These are phyloP conservation scores for Vulpes ferrilata DNA, from an alignment of 2,113 vertebrate species.

Conservation along the genomic window DNA sequence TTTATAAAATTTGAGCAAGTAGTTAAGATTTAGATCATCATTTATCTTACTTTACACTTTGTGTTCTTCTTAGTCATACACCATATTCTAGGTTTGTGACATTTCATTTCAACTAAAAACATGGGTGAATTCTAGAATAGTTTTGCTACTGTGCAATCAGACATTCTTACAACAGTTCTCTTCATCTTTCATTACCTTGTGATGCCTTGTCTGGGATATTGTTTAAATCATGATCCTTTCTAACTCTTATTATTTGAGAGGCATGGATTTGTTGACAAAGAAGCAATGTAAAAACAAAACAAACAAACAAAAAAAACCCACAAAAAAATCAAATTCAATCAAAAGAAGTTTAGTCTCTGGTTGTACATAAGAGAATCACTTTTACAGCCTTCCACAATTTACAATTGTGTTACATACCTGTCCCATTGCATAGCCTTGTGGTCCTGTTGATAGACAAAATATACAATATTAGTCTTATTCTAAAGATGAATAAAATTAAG, in stretches of 20 bases:
- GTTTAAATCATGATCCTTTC: not conserved
- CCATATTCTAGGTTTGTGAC: not conserved
- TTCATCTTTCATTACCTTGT: not conserved
- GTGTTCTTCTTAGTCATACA: not conserved
- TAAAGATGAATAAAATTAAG: not conserved
- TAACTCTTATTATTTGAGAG: not conserved
- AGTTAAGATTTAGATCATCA: not conserved
- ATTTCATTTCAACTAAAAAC: slow-evolving; percentile 23
- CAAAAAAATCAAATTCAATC: not conserved
- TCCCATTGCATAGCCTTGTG: not conserved
- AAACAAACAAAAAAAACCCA: too few species aligned
- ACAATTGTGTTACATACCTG: not conserved
- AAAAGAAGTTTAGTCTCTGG: not conserved
- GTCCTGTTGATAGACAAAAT: not conserved
- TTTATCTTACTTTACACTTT: not conserved
- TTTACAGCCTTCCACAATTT: not conserved
- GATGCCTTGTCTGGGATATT: not conserved
- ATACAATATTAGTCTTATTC: not conserved
- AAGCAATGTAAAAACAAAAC: not conserved
- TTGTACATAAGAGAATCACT: not conserved
- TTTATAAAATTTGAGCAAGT: not conserved
- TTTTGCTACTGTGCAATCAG: not conserved
- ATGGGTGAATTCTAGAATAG: not conserved
- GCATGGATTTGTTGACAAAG: not conserved
- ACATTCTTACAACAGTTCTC: not conserved